A percentile compares a stretch with the other conserved stretches of the same genome.
phyloP scores from a whole-genome alignment of 2,888 invertebrate species.

The Dasysyrphus albostriatus region DNA sequence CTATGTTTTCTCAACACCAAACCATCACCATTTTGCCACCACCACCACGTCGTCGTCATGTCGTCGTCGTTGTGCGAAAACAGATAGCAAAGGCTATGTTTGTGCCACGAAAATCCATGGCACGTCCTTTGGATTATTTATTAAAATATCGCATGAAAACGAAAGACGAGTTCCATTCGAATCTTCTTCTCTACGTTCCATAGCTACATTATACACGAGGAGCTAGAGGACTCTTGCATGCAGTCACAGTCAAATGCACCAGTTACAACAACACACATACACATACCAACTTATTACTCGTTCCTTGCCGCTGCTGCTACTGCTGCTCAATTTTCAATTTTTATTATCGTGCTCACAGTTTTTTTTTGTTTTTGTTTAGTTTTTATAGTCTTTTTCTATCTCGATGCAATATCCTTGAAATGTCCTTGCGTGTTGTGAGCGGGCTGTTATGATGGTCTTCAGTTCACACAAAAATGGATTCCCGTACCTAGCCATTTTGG shows the following conservation, averaged over 20 bases:
- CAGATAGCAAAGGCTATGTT: slow-evolving; percentile 69
- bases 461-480: slow-evolving; percentile 32
- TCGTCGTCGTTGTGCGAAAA: slow-evolving; percentile 67
- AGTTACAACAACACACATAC: slow-evolving; percentile 14
- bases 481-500: slow-evolving; percentile 12
- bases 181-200: slow-evolving; percentile 22
- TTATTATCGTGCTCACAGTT: slow-evolving; percentile 68
- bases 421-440: slow-evolving; percentile 73
- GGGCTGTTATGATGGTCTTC: slow-evolving; percentile 68
- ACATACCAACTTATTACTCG: background rate
- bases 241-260: slow-evolving; percentile 50
- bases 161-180: slow-evolving; percentile 67
- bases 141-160: slow-evolving; percentile 74
- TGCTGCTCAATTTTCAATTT: slow-evolving; percentile 72
- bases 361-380: slow-evolving; percentile 5
- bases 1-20: slow-evolving; percentile 23
- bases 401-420: slow-evolving; percentile 74
- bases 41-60: slow-evolving; percentile 24
- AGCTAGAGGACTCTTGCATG: slow-evolving; percentile 37
- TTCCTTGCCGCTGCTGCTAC: background rate
- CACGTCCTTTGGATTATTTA: slow-evolving; percentile 75
- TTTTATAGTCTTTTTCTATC: slow-evolving; percentile 28
- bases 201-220: background rate
- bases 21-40: slow-evolving; percentile 3
- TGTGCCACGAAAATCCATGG: slow-evolving; percentile 73